phyloP scores from a whole-genome alignment of 2,797 vertebrate species.

The Pseudopleuronectes americanus region DNA sequence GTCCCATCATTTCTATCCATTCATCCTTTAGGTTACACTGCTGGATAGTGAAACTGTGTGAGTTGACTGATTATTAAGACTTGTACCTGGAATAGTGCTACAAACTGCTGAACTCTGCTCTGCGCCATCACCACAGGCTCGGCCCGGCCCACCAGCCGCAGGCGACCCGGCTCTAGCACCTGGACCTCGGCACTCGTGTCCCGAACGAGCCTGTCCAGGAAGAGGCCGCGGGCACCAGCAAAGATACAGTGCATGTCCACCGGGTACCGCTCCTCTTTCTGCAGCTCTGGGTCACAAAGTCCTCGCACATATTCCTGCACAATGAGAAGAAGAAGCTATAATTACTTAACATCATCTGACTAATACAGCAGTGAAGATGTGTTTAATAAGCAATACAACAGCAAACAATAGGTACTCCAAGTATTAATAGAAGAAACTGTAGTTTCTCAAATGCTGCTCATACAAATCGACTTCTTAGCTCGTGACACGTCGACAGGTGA shows the following conservation, averaged over 20 bases:
- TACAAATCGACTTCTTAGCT: no score
- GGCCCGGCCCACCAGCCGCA: conserved; percentile 87
- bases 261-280: conserved; percentile 91
- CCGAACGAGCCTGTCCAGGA: conserved; percentile 90
- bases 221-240: conserved; percentile 89
- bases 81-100: conserved; percentile 88
- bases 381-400: no score
- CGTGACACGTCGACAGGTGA: background rate
- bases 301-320: conserved; percentile 94
- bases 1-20: background rate
- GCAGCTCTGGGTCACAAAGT: conserved; percentile 94
- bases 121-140: conserved; percentile 97
- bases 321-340: conserved; percentile 6
- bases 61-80: background rate
- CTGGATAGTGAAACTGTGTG: background rate
- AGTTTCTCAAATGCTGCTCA: no score
- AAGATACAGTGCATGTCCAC: conserved; percentile 99
- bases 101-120: conserved; percentile 94
- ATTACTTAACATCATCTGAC: background rate
- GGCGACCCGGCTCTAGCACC: conserved; percentile 88
- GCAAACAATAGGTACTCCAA: background rate
- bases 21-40: background rate
- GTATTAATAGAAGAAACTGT: no score
- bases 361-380: no score
- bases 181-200: conserved; percentile 94